Conservation (phyloP, 2,888 invertebrate genomes). For the Phengaris arion region DNA sequence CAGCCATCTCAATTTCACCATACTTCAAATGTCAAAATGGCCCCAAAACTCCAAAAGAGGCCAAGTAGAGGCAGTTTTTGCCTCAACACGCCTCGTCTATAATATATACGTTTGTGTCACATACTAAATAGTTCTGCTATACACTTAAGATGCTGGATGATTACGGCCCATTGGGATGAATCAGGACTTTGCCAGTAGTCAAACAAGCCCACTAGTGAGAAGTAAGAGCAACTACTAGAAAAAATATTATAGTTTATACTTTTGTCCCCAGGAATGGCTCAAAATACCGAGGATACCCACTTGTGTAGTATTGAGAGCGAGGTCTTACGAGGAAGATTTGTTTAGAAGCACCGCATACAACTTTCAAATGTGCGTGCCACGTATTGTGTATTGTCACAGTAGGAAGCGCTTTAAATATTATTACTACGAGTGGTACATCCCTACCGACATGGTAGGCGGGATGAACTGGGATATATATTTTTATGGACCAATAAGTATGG, state of each 20-base stretch:
- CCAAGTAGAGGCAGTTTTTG: too few relatives aligned
- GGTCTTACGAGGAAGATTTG: constrained; percentile 44
- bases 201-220: too few relatives aligned
- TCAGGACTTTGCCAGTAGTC: too few relatives aligned
- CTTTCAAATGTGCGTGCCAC: constrained; percentile 60
- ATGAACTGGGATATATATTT: constrained; percentile 55
- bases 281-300: constrained; percentile 54
- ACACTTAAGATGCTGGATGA: too few relatives aligned
- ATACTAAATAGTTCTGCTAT: too few relatives aligned
- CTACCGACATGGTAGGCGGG: constrained; percentile 45
- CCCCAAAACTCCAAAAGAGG: too few relatives aligned
- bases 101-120: too few relatives aligned
- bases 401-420: constrained; percentile 47
- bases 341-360: constrained; percentile 51
- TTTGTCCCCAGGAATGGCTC: constrained; percentile 55
- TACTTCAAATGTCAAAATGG: too few relatives aligned
- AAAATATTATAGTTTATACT: not conserved
- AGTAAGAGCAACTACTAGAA: not conserved
- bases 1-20: too few relatives aligned
- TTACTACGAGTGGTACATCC: constrained; percentile 59
- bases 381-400: constrained; percentile 52
- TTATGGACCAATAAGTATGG: constrained; percentile 45
- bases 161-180: too few relatives aligned
- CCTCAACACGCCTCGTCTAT: too few relatives aligned
- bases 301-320: constrained; percentile 53